A percentile compares a stretch with the other conserved stretches of the same genome.
phyloP scores from a whole-genome alignment of 2,888 invertebrate genomes.

The Dromius quadrimaculatus region DNA sequence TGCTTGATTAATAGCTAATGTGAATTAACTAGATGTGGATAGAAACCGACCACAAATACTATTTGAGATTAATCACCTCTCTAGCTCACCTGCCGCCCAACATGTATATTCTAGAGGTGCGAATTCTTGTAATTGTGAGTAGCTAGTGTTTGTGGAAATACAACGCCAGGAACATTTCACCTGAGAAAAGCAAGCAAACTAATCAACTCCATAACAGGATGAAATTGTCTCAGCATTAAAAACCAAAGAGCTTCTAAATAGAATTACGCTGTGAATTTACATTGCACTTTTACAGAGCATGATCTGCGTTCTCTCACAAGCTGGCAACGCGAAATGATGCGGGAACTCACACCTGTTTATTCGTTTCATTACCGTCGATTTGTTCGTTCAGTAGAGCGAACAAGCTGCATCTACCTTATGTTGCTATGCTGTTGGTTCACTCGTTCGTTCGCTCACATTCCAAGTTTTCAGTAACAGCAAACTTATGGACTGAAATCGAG shows the following conservation, averaged over 20 bases:
- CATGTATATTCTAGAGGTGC: no score
- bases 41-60: no score
- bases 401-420: conserved; percentile 22
- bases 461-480: not conserved
- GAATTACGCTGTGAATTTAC: conserved; percentile 16
- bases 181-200: conserved; percentile 5
- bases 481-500: not conserved
- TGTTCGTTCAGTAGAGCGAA: conserved; percentile 12
- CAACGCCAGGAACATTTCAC: no score
- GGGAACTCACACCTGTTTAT: conserved; percentile 32
- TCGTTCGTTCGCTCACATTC: not conserved
- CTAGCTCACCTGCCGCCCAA: no score
- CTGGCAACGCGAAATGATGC: conserved; percentile 3
- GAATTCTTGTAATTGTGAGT: no score
- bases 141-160: no score
- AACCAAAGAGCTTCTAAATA: conserved; percentile 1
- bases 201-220: conserved; percentile 7
- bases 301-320: conserved; percentile 1
- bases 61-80: no score
- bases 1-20: no score
- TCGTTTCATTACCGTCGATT: conserved; percentile 41
- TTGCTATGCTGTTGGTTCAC: not conserved
- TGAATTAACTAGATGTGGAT: no score
- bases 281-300: not conserved
- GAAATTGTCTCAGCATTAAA: not conserved